phyloP scores from a whole-genome alignment of 2,888 invertebrate species.

The Sericinus montela region DNA sequence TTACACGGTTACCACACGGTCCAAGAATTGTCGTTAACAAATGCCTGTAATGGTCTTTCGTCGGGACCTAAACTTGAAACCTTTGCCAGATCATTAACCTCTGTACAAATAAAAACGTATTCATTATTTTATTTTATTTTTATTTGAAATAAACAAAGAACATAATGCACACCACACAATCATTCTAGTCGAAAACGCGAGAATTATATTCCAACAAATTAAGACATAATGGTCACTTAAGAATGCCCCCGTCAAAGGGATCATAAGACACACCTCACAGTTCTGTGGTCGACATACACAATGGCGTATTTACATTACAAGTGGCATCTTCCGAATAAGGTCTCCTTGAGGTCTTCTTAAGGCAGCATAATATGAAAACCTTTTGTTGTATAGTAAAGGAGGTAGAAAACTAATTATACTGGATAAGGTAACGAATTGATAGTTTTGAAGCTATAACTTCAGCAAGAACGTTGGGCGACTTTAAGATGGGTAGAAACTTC shows the following conservation, averaged over 20 bases:
- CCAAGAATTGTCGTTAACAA: too few relatives aligned
- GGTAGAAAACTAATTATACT: conserved; percentile 20
- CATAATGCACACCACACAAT: neutral
- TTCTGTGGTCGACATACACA: conserved; percentile 35
- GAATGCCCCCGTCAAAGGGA: conserved; percentile 16
- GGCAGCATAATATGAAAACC: conserved; percentile 66
- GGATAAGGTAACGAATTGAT: conserved; percentile 18
- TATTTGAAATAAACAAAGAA: neutral
- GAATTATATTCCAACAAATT: conserved; percentile 19
- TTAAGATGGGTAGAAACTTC: too few relatives aligned
- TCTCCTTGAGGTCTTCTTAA: conserved; percentile 57
- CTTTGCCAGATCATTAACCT: too few relatives aligned
- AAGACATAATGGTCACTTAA: conserved; percentile 21
- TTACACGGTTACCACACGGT: too few relatives aligned
- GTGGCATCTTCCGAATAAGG: conserved; percentile 71
- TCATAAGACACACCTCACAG: conserved; percentile 24
- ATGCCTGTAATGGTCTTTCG: too few relatives aligned
- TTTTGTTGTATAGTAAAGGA: conserved; percentile 58
- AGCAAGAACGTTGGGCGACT: too few relatives aligned
- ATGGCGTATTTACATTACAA: conserved; percentile 73
- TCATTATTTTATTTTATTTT: neutral
- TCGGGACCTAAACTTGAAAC: too few relatives aligned
- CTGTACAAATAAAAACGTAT: too few relatives aligned
- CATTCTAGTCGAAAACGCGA: neutral
- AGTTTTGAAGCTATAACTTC: too few relatives aligned